Evolutionary conservation across 2,888 invertebrate genomes (phyloP), one percentile per base, ranked within the genome.

Genomic region (Leptinotarsa juncta): DNA sequence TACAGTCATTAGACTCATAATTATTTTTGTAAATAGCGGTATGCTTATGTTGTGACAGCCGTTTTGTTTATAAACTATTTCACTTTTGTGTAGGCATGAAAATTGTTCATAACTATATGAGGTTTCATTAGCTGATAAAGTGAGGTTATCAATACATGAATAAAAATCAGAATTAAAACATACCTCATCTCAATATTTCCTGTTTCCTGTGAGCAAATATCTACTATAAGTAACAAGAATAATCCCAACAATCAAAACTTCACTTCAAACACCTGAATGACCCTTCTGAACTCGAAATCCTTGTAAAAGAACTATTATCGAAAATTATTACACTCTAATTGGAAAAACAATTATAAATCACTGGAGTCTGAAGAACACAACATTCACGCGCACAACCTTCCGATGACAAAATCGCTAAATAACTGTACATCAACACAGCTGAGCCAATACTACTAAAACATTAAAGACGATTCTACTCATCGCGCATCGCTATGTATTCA

Each of bases 371-470:
- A 60, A 70, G 48, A 70, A 51, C 49, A 57, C 18, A 53, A n/a
- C 53, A 62, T 49, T 71, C 51, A 60, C 62, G 62, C 62, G 32
- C 62, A 66, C 71, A 71, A 67, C 72, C 70, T 70, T 75, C 73
- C 65, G 62, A 67, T 67, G 73, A 74, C 71, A 70, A 72, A 70
- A 75, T 76, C 70, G 65, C 71, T 70, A 67, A 73, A 73, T 77
- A 73, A 77, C 75, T 74, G 79, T 78, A 74, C 72, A 74, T 72
- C 57, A 60, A 72, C 75, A 79, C 79, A 77, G 77, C 77, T 72
- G 77, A 76, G 73, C 79, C 81, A 80, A 74, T 73, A 77, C 77
- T 77, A 82, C 80, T 79, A 77, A 81, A 69, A 53, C 73, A 73
- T 73, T 69, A 70, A 73, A 73, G 73, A 73, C 55, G 48, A 70